phyloP scores from a whole-genome alignment of 92 coral and sea anemone genomes.

The Ricordea florida region DNA sequence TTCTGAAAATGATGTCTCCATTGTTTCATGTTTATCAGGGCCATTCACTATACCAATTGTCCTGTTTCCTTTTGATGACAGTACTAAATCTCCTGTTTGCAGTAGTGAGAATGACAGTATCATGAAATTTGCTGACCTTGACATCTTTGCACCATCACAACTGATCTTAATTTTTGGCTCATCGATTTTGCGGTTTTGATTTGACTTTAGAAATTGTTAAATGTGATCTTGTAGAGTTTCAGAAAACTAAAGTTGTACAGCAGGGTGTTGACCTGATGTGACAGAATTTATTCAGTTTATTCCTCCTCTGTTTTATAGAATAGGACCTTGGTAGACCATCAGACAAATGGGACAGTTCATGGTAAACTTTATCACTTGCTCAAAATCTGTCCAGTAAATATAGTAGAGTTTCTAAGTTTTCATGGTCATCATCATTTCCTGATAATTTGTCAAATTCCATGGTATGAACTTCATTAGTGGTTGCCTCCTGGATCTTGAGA shows the following conservation, averaged over 20 bases:
- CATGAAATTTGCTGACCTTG: constrained; percentile 51
- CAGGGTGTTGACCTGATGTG: constrained; percentile 53
- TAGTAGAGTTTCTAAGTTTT: constrained; percentile 11
- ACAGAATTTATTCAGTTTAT: constrained; percentile 38
- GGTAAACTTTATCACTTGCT: constrained; percentile 45
- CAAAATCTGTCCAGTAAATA: constrained; percentile 49
- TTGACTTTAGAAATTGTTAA: not conserved
- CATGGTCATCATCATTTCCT: not conserved
- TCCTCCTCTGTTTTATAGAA: constrained; percentile 47
- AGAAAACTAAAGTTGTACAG: constrained; percentile 41
- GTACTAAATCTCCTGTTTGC: constrained; percentile 36
- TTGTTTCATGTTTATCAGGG: constrained; percentile 51
- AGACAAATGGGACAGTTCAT: constrained; percentile 27
- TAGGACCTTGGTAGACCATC: constrained; percentile 49
- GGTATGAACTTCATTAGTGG: not conserved
- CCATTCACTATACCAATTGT: constrained; percentile 53
- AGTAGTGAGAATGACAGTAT: constrained; percentile 41
- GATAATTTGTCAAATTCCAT: not conserved
- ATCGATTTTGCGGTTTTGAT: constrained; percentile 8
- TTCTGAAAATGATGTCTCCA: constrained; percentile 2
- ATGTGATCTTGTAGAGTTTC: constrained; percentile 22
- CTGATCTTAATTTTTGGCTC: constrained; percentile 54
- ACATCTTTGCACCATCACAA: constrained; percentile 69
- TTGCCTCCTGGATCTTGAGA: constrained; percentile 13
- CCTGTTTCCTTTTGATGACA: constrained; percentile 58